Evolutionary conservation across 2,888 invertebrate species (phyloP).

Genomic region (Drosophila ustulata): DNA sequence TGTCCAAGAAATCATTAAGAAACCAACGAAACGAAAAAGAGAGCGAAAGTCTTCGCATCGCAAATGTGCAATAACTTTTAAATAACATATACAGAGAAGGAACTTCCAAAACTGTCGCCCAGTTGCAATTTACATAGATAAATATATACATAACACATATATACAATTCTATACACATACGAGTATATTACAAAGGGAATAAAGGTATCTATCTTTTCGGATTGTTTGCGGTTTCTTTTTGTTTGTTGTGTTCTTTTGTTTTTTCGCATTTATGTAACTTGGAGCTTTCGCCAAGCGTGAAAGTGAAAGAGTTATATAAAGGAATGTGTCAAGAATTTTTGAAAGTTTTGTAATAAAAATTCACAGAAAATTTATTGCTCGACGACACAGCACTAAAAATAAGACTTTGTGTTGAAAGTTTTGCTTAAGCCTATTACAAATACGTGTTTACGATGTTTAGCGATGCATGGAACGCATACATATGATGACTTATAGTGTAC

Average conservation of each 20-base stretch:
- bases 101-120: constrained; percentile 38
- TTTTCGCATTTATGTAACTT: constrained; percentile 63
- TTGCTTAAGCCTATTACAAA: constrained; percentile 26
- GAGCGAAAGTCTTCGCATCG: constrained; percentile 68
- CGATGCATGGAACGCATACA: constrained; percentile 31
- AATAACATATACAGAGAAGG: constrained; percentile 11
- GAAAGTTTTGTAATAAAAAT: constrained; percentile 56
- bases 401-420: constrained; percentile 31
- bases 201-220: constrained; percentile 28
- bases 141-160: constrained; percentile 19
- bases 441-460: background rate
- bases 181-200: background rate
- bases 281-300: constrained; percentile 66
- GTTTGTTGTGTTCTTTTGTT: constrained; percentile 49
- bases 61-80: constrained; percentile 65
- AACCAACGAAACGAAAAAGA: constrained; percentile 27
- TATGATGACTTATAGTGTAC: constrained; percentile 44
- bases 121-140: constrained; percentile 39
- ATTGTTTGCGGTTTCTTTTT: constrained; percentile 51
- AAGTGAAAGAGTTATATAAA: constrained; percentile 68
- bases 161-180: constrained; percentile 15
- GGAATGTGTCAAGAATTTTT: constrained; percentile 56
- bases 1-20: constrained; percentile 24
- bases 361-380: constrained; percentile 31
- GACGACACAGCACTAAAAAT: constrained; percentile 6